Conservation (phyloP, 1,140 invertebrate genomes). For the Liolophura sinensis region DNA sequence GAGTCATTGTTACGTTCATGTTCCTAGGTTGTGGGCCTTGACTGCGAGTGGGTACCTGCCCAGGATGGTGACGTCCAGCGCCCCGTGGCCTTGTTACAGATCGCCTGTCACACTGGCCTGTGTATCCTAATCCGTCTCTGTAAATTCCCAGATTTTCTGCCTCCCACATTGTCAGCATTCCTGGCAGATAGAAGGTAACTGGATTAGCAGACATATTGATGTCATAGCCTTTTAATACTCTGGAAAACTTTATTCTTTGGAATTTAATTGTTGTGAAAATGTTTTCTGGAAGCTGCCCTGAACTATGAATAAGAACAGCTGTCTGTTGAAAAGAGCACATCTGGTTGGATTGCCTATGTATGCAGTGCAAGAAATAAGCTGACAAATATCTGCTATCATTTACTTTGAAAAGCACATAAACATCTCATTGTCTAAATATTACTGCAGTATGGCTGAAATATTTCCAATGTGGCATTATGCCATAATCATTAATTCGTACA, state of each 20-base stretch:
- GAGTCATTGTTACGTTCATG: background rate
- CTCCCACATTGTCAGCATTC: conserved; percentile 62
- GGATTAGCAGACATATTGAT: background rate
- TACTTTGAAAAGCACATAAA: background rate
- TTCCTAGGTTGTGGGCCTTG: conserved; percentile 67
- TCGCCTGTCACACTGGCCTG: conserved; percentile 66
- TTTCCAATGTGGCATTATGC: background rate
- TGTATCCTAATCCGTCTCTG: conserved; percentile 68
- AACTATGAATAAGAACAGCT: no score
- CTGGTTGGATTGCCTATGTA: no score
- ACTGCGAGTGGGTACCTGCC: conserved; percentile 70
- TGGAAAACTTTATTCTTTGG: no score
- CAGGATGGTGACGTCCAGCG: conserved; percentile 59
- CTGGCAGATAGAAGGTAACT: conserved; percentile 57
- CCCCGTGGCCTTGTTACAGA: conserved; percentile 68
- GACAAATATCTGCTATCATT: background rate
- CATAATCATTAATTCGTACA: conserved; percentile 1
- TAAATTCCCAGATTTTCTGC: conserved; percentile 63
- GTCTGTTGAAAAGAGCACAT: background rate
- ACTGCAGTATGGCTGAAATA: no score
- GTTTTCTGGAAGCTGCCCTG: no score
- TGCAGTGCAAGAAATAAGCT: background rate
- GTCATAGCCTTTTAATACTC: no score
- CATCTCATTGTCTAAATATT: background rate
- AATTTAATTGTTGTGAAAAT: no score